Evolutionary conservation across 2,888 invertebrate genomes (phyloP).

Genomic region (Eudasyphora cyanicolor): DNA sequence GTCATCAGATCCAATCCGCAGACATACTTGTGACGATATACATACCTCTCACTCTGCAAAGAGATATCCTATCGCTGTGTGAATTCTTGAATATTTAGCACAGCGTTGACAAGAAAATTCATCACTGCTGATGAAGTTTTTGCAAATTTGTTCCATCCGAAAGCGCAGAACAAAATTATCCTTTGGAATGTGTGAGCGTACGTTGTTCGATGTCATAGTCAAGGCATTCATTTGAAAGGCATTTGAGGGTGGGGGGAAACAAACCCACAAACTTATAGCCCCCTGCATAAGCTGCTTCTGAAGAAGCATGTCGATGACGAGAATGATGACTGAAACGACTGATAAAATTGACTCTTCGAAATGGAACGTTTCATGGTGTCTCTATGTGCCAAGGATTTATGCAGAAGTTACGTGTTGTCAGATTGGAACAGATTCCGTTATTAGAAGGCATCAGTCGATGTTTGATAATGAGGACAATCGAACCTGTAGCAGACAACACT

Average conservation of each 20-base stretch:
- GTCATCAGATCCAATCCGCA: too few relatives aligned
- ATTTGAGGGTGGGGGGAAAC: too few relatives aligned
- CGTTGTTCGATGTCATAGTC: neutral
- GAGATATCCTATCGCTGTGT: conserved; percentile 30
- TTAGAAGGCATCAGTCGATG: neutral
- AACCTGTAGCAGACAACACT: neutral
- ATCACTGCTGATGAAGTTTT: conserved; percentile 45
- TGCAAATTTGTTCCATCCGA: neutral
- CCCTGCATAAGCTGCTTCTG: neutral
- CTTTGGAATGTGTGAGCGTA: too few relatives aligned
- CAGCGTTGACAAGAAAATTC: conserved; percentile 49
- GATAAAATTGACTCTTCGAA: conserved; percentile 23
- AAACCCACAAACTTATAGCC: too few relatives aligned
- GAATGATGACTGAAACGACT: neutral
- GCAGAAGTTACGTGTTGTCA: neutral
- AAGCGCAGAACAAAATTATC: neutral
- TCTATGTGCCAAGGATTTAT: neutral
- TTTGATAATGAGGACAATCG: conserved; percentile 35
- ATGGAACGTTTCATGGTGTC: conserved; percentile 1
- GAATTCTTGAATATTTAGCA: conserved; percentile 33
- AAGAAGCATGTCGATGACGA: neutral
- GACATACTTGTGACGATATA: too few relatives aligned
- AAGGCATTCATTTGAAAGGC: neutral
- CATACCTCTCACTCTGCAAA: too few relatives aligned
- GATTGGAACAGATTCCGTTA: neutral